phyloP scores from a whole-genome alignment of 2,888 invertebrate species.

The Periphyllus acericola region DNA sequence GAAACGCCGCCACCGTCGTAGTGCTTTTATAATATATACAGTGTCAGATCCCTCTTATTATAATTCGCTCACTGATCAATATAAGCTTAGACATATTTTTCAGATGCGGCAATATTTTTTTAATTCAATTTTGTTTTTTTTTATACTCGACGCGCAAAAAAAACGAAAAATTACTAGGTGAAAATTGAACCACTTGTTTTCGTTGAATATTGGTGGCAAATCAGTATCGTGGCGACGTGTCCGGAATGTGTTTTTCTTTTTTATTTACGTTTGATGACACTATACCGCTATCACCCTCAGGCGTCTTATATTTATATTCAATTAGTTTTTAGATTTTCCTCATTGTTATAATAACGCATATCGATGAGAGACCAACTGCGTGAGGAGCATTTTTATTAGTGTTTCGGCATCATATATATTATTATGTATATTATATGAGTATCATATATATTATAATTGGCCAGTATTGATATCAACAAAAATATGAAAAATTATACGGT shows the following conservation, averaged over 20 bases:
- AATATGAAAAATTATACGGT: not conserved
- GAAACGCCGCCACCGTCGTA: not conserved
- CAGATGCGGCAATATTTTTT: slow-evolving; percentile 2
- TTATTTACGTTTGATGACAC: slow-evolving; percentile 52
- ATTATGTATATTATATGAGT: not conserved
- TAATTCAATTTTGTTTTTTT: slow-evolving; percentile 41
- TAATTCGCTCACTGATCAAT: not conserved
- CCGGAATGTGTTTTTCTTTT: slow-evolving; percentile 28
- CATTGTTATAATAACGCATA: slow-evolving; percentile 56
- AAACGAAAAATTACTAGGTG: slow-evolving; percentile 10
- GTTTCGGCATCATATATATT: not conserved
- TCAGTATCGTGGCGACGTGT: slow-evolving; percentile 47
- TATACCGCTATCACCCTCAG: slow-evolving; percentile 7
- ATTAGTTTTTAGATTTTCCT: slow-evolving; percentile 61
- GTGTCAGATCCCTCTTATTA: not conserved
- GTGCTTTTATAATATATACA: not conserved
- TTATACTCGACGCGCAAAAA: not conserved
- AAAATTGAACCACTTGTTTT: slow-evolving; percentile 60
- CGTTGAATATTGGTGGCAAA: slow-evolving; percentile 56
- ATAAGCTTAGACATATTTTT: slow-evolving; percentile 24
- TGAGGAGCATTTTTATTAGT: slow-evolving; percentile 51
- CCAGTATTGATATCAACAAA: not conserved
- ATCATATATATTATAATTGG: not conserved
- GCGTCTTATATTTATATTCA: slow-evolving; percentile 53
- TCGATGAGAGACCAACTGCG: slow-evolving; percentile 25